Evolutionary conservation across 2,113 vertebrate genomes (phyloP), one percentile per base, ranked within the genome.

Genomic region (Entelurus aequoreus): DNA sequence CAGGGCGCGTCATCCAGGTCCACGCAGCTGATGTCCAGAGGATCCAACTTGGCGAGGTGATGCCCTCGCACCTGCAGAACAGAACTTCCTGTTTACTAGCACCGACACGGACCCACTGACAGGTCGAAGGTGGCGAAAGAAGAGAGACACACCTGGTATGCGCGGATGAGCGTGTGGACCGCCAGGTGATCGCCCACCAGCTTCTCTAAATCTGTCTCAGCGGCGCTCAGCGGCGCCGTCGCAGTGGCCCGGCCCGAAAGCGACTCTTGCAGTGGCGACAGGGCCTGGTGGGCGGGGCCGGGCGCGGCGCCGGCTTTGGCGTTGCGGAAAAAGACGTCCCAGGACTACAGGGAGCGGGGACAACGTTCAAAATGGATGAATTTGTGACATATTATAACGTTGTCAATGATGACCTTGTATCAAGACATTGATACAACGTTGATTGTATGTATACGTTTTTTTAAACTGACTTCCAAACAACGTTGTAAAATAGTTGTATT

Each of bases 21-120:
- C 82, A 98, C 94, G 90, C 92, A 92, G 93, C 92, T 97, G 94
- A 97, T 95, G 80, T 92, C 93, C 89, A 98, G 93, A 62, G 96
- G 96, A 90, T 98, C 94, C 88, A 98, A 84, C 89, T 97, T 95
- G 82, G 96, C 94, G 84, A 94, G 90, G 88, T 95, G 94, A 72
- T 98, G 95, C 78, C 96, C 96, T 88, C 94, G 95, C 76, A 98
- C 94, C 95, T 98, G 72, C 13, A 85, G 88, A 76, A 92, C 89
- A 59, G 69, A 46, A 35, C 42, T 46, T 46, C 42, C 42, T 46
- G 42, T 46, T 11, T 5, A 48, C 64, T 0, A 37, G 38, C 55
- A 21, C 1, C 15, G 6, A 4, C 12, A 4, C 28, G 42, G 21
- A 46, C 16, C 0, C 28, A 35, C 28, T 56, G 15, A 1, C 5